Evolutionary conservation across 2,113 vertebrate genomes (phyloP).

Genomic region (Zootoca vivipara): DNA sequence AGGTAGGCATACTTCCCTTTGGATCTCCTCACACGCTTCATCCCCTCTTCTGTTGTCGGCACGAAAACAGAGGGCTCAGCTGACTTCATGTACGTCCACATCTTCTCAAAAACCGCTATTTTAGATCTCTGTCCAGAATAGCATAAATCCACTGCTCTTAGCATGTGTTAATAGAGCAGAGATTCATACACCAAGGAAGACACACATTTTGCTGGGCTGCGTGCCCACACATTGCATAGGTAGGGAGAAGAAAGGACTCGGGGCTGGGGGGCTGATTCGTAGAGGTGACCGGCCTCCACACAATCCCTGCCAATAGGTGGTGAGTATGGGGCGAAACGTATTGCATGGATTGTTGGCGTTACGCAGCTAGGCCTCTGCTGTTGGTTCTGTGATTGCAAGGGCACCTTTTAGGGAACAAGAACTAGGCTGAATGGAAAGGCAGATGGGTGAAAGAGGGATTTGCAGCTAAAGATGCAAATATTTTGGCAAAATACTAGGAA

Average conservation of each 20-base stretch:
- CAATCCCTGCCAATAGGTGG: neutral
- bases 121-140: slow-evolving; percentile 87
- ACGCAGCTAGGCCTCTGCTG: neutral
- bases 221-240: slow-evolving; percentile 22
- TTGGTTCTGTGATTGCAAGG: neutral
- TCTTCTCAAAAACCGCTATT: slow-evolving; percentile 99
- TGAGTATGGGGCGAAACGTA: neutral
- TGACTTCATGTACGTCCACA: slow-evolving; percentile 99
- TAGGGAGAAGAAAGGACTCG: slow-evolving; percentile 13
- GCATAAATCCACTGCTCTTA: slow-evolving; percentile 65
- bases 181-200: slow-evolving; percentile 42
- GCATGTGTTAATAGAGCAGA: slow-evolving; percentile 32
- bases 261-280: neutral
- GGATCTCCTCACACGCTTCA: slow-evolving; percentile 94
- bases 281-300: neutral
- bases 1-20: slow-evolving; percentile 99
- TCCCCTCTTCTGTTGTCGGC: slow-evolving; percentile 96
- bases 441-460: neutral
- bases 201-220: slow-evolving; percentile 49
- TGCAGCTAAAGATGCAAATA: neutral
- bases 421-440: neutral
- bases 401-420: neutral
- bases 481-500: neutral
- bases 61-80: slow-evolving; percentile 97
- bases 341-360: neutral